Base-by-base conservation (phyloP, 2,888 invertebrate genomes). In the Papilio protenor region DNA sequence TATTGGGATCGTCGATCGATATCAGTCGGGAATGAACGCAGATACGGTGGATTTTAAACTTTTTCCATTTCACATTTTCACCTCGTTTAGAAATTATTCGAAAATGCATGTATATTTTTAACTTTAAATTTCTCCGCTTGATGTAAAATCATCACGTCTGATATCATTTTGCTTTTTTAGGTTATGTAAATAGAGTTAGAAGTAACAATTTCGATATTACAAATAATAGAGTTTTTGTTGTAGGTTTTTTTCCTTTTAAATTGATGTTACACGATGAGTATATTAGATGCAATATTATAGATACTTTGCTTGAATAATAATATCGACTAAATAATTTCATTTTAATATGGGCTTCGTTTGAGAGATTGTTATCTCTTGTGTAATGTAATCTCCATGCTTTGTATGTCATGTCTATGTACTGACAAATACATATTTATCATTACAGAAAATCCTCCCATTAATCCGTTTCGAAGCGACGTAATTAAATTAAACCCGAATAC, bases 1-100 rank as follows among this genome's bases (percentile, higher is more conserved):
- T 69, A 75, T 69, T 57, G 74, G 16, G 33, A 75, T 75, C 49
- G 33, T 40, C 69, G 66, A 23, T 69, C 75, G 69, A 66, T 69
- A 57, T 45, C 40, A 10, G 1, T 23, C 55, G 45, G 18, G 21
- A 57, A 52, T 52, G 52, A 47, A 33, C 47, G 33, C 18, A 18
- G 10, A 27, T 40, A 40, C 14, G n/a, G n/a, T 11, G 66, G 40
- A 66, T 66, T 66, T 66, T 40, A 40, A 66, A 66, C 66, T 66
- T 66, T 64, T 66, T 45, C 40, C 21, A 45, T 69, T n/a, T 45
- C 33, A 66, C 66, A n/a, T 66, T 66, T 66, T 40, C n/a, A 45
- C 45, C 12, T 69, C n/a, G 40, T 45, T 66, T 45, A n/a, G 16
- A 21, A 66, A 45, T 45, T 69, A 69, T 69, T 69, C 10, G 45